Evolutionary conservation across 1,140 invertebrate species (phyloP), one percentile per base, ranked within the genome.

Genomic region (Ceratosolen solmsi): DNA sequence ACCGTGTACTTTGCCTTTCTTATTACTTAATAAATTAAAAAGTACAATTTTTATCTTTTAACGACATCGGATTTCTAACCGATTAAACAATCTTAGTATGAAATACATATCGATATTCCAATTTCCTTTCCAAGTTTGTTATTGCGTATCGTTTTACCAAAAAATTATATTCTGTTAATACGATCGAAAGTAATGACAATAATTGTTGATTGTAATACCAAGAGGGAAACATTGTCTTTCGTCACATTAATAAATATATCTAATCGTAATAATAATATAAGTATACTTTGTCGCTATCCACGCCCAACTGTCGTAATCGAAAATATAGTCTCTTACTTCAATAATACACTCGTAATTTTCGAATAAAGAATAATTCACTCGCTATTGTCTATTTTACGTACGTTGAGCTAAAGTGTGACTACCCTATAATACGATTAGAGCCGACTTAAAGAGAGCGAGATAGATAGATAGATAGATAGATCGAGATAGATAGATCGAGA

Each of bases 351-450:
- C 17, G 22, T 17, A 58, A 58, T 63, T 63, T 63, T 63, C 27
- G 9, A 63, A 63, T 63, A 63, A 63, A 63, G 27, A 63, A 17
- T 3, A 63, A 13, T 63, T 63, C n/a, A 17, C 2, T 15, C n/a
- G 9, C 5, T 25, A 30, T 63, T 15, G 2, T 15, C 58, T 30
- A 30, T 33, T 30, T 30, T 27, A 9, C 27, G 27, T 33, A 15
- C 27, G 27, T 77, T 60, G 22, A 75, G 58, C 54, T 54, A 54
- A 75, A n/a, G 8, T 30, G 17, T 27, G 25, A 58, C 54, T 56
- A 58, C 22, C 72, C 2, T 56, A 22, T 46, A 70, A 36, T 56
- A 68, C 41, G 38, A 79, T 79, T 79, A 68, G 25, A 71, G 13
- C 8, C 65, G 25, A 22, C n/a, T 33, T 46, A 8, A 0, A 36